Percentiles rank a stretch among this genome's conserved stretches.
Conservation (phyloP, 2,113 vertebrate genomes). For the Macquaria ambigua region DNA sequence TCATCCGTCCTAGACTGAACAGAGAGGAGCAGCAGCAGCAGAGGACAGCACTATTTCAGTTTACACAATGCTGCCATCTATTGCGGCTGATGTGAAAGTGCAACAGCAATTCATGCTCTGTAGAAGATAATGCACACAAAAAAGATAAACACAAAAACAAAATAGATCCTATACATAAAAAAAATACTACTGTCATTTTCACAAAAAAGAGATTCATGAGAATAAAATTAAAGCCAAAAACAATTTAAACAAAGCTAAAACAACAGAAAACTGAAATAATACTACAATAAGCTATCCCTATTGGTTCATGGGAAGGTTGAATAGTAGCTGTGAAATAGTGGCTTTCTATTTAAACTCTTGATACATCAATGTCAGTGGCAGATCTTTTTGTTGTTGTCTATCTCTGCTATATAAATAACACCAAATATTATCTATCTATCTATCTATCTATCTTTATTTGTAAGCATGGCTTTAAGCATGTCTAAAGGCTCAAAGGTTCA, state of each 20-base stretch:
- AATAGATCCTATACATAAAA: background rate
- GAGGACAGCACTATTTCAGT: background rate
- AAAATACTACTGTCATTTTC: background rate
- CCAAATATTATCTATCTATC: too few relatives aligned
- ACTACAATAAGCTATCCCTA: background rate
- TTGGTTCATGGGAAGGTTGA: too few relatives aligned
- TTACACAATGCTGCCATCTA: slow-evolving; percentile 70
- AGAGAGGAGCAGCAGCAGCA: background rate
- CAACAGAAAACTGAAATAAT: too few relatives aligned
- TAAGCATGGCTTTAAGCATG: too few relatives aligned
- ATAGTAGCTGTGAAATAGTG: too few relatives aligned
- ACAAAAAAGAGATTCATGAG: background rate
- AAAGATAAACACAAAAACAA: background rate
- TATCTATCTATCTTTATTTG: background rate
- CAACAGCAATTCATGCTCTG: background rate
- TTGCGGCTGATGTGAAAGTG: slow-evolving; percentile 28
- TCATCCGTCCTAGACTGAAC: background rate
- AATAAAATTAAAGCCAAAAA: background rate
- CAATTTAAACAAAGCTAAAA: too few relatives aligned
- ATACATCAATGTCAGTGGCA: too few relatives aligned
- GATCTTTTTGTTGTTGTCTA: too few relatives aligned
- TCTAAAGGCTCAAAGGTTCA: background rate
- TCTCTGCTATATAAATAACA: too few relatives aligned
- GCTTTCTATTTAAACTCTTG: too few relatives aligned
- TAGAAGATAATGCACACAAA: background rate